Evolutionary conservation across 2,888 invertebrate genomes (phyloP), one percentile per base, ranked within the genome.

Genomic region (Tenodera sinensis): DNA sequence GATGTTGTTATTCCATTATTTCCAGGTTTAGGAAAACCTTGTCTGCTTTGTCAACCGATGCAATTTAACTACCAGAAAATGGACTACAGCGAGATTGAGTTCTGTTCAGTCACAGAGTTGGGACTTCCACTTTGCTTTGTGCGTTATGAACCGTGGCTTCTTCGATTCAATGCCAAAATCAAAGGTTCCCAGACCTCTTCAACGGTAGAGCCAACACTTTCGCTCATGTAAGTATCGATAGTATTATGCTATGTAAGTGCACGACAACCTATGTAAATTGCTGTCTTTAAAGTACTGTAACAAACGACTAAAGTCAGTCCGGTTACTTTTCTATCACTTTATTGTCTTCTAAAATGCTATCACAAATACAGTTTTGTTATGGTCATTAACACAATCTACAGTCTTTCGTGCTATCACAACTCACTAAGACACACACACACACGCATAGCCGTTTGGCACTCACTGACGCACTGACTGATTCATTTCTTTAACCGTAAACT

Each of bases 111-210:
- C 20, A 90, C 89, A 25, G 91, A 91, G 47, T 85, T 90, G 42
- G 91, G 91, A n/a, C 89, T 91, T 82, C 90, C 90, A 3, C 85
- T 90, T 25, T 84, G 71, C 14, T 89, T 90, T 83, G 27, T 89
- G n/a, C 34, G 90, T 25, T 28, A 81, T 34, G 90, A 89, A 20
- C 91, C 91, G 8, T 89, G 89, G 90, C n/a, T 86, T 15, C 20
- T 89, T 12, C 88, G 89, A 1, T 30, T 87, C 12, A 71, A 25
- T 3, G 90, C 90, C 28, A 82, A 71, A 0, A 83, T 87, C 47
- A 90, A 87, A 28, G 20, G 85, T 15, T 83, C 25, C 28, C 47
- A 54, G 8, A 47, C 89, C 30, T 20, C 28, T 25, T 83, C 15
- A 28, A 28, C 34, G 20, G 12, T 90, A 0, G 71, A 47, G 2